These are phyloP conservation scores for Torymus texanus DNA, from an alignment of 2,888 invertebrate species.

Conservation along the genomic window DNA sequence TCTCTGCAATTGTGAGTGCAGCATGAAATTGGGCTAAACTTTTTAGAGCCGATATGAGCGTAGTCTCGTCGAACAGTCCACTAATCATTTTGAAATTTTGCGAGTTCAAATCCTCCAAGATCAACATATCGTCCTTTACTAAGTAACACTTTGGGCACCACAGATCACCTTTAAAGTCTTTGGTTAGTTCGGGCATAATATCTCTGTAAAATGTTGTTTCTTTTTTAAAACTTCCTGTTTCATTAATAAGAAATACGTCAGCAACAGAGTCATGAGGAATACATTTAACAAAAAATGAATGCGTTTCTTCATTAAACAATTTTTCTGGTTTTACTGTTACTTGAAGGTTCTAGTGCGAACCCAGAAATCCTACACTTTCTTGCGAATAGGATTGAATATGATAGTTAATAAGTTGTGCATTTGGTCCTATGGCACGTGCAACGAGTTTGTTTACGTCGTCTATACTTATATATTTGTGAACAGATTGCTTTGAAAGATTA, in stretches of 20 bases:
- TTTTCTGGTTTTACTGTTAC: not conserved
- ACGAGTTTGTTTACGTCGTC: not conserved
- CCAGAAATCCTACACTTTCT: not conserved
- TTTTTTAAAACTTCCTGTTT: too few relatives aligned
- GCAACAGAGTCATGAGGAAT: not conserved
- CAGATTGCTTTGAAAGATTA: too few relatives aligned
- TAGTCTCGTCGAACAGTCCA: not conserved
- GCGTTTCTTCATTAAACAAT: not conserved
- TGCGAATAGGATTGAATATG: not conserved
- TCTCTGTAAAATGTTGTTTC: too few relatives aligned
- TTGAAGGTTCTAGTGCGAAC: not conserved
- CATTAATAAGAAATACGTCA: not conserved
- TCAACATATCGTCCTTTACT: too few relatives aligned
- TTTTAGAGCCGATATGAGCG: not conserved
- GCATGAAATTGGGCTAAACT: constrained; percentile 67
- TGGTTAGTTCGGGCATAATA: too few relatives aligned
- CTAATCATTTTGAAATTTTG: too few relatives aligned
- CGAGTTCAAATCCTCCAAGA: too few relatives aligned
- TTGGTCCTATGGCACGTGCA: not conserved
- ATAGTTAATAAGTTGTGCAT: not conserved
- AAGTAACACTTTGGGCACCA: too few relatives aligned
- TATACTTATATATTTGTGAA: too few relatives aligned
- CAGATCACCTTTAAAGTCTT: too few relatives aligned
- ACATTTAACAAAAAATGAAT: constrained; percentile 9
- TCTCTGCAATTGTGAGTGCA: constrained; percentile 66